Evolutionary conservation across 1,140 invertebrate genomes (phyloP).

Genomic region (Thrips palmi): DNA sequence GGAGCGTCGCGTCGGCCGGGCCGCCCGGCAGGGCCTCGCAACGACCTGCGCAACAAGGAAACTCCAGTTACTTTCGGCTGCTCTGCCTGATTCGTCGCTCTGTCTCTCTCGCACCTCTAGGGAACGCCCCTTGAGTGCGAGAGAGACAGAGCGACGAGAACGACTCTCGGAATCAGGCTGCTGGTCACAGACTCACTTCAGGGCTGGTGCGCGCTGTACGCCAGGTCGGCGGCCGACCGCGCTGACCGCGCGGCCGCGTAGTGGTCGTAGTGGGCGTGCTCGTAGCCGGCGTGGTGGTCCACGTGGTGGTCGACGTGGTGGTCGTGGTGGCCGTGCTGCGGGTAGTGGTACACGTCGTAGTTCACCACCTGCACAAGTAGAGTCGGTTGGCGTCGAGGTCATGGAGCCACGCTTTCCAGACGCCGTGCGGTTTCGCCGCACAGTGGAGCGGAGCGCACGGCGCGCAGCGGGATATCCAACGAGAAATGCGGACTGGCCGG

Average conservation of each 20-base stretch:
- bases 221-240: conserved; percentile 39
- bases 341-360: conserved; percentile 69
- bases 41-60: too few species aligned
- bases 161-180: neutral
- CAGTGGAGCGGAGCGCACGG: too few species aligned
- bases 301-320: too few species aligned
- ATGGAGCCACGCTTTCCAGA: conserved; percentile 6
- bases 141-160: neutral
- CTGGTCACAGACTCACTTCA: too few species aligned
- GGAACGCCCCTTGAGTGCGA: neutral
- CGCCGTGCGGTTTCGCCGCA: too few species aligned
- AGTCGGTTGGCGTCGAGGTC: conserved; percentile 8
- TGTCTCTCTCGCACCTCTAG: too few species aligned
- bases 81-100: too few species aligned
- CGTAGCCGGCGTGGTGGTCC: conserved; percentile 41
- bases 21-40: too few species aligned
- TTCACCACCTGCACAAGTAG: conserved; percentile 30
- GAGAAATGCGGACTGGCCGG: too few species aligned
- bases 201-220: conserved; percentile 34
- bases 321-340: conserved; percentile 25
- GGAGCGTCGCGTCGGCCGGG: too few species aligned
- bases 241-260: conserved; percentile 35
- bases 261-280: conserved; percentile 39
- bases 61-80: too few species aligned
- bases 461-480: too few species aligned